Evolutionary conservation across 2,113 vertebrate species (phyloP), one percentile per base, ranked within the genome.

Genomic region (Tylochromis polylepis): DNA sequence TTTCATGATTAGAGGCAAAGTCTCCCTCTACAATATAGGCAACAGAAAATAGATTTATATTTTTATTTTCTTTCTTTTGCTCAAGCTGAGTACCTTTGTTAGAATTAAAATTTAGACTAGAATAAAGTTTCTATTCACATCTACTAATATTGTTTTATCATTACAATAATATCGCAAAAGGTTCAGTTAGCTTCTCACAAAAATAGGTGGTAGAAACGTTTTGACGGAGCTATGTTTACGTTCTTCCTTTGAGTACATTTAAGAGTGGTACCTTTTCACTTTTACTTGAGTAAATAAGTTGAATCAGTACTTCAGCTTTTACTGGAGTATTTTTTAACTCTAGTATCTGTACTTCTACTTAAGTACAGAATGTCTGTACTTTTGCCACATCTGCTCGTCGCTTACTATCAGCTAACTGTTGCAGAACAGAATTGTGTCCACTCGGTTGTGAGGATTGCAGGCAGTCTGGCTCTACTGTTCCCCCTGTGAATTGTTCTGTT

Each of bases 1-100:
- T n/a, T n/a, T n/a, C n/a, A n/a, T 11, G 1, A 12, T 24, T 57
- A 57, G n/a, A 14, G 6, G 55, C 56, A 8, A 27, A 22, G 0
- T 0, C 55, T 24, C 2, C 6, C 2, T 57, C 56, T 4, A 27
- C 56, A 57, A 56, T 56, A n/a, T 56, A 57, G 29, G 22, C 22
- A 57, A 57, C 56, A 57, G 6, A 57, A 57, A 57, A 57, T 57
- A 57, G 56, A 27, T 22, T 22, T 57, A 22, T n/a, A n/a, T n/a
- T 57, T 57, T 27, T 1, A 2, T 57, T 57, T 57, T 29, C 29
- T 57, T 57, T 27, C 22, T 57, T 57, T 57, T 27, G 27, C 22
- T 57, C 56, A 57, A 57, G 56, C n/a, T n/a, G n/a, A n/a, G n/a
- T n/a, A n/a, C n/a, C 22, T 57, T 57, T 57, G 14, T 57, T 59